Conservation (phyloP, 2,113 vertebrate species). For the Tursiops truncatus region DNA sequence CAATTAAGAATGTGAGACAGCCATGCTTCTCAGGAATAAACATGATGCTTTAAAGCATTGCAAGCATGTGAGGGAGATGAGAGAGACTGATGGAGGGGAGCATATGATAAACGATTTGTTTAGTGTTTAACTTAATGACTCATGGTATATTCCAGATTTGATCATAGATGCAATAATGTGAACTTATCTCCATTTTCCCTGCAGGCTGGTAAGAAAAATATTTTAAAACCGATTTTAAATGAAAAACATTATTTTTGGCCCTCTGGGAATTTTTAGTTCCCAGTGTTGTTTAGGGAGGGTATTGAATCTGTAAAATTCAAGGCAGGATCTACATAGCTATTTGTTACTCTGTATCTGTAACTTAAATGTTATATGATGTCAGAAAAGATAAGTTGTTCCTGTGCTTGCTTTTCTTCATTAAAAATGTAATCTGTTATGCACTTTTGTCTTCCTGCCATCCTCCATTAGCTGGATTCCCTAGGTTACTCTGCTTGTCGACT, state of each 20-base stretch:
- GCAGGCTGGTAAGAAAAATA: conserved; percentile 41
- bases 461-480: not conserved
- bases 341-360: not conserved
- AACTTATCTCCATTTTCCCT: conserved; percentile 16
- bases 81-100: not conserved
- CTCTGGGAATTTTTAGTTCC: not conserved
- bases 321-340: not conserved
- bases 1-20: conserved; percentile 39
- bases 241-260: conserved; percentile 45
- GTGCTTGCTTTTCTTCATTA: conserved; percentile 39
- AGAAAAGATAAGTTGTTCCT: not conserved
- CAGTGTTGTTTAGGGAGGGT: not conserved
- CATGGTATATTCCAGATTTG: conserved; percentile 18
- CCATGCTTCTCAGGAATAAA: not conserved
- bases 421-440: conserved; percentile 6
- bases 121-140: conserved; percentile 44
- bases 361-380: not conserved
- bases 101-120: conserved; percentile 43
- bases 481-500: not conserved
- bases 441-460: not conserved
- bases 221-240: conserved; percentile 55
- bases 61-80: not conserved
- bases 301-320: conserved; percentile 3
- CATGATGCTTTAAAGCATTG: not conserved
- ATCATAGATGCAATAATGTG: conserved; percentile 8